Evolutionary conservation across 30 jellyfish, hydroid and myxozoan species (phyloP), one percentile per base, ranked within the genome.

Genomic region (Haliclystus octoradiatus): DNA sequence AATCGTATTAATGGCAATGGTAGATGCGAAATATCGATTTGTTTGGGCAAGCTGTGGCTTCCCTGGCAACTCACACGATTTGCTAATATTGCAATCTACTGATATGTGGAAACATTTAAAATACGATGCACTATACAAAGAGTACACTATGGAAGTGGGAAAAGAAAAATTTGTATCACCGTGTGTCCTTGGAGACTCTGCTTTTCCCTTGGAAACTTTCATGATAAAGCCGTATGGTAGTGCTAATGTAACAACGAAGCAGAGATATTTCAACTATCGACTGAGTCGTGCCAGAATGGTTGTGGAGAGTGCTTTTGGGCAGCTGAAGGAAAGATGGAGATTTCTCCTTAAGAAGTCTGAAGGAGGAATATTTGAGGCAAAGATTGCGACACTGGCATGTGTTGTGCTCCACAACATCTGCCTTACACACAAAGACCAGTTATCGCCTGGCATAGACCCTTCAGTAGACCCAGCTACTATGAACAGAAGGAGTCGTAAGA

Each of bases 241-340:
- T 82, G 94, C 94, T 2, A 82, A 65, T 25, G 33, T 82, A 62
- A 22, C 79, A 30, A 35, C 66, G 32, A 53, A 70, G 49, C 87
- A 82, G 82, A 34, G 84, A 26, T 63, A 82, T 68, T 82, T 82
- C 78, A 73, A 82, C 75, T 82, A 82, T 75, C 31, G 95, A 74
- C 80, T 69, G 62, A 74, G 95, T 64, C 90, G 95, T 30, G 95
- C 95, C 53, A 24, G 84, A 33, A 61, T 82, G 84, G 89, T 67
- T 24, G 74, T 76, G 32, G 92, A 82, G n/a, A n/a, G n/a, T n/a
- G n/a, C n/a, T n/a, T n/a, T n/a, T n/a, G n/a, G n/a, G n/a, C n/a
- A n/a, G n/a, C 68, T 81, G 72, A 81, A 72, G 65, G 84, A 88
- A 27, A 28, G 93, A 12, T 73, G 83, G 83, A 46, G 88, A 19